These are phyloP conservation scores for Cromileptes altivelis DNA, from an alignment of 2,113 vertebrate species.

Conservation along the genomic window DNA sequence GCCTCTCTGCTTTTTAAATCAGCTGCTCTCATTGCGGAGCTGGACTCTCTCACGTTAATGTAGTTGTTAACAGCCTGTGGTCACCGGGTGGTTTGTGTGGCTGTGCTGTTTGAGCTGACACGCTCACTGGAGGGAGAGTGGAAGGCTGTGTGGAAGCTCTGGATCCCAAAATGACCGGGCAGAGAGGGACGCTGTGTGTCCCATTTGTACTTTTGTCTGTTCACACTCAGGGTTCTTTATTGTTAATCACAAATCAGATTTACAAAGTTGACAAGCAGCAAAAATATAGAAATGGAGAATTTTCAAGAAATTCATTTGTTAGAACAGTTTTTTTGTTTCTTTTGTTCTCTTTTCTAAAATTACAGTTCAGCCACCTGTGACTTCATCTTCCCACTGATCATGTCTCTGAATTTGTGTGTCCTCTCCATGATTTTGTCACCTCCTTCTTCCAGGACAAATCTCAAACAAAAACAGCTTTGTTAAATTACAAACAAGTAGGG, in stretches of 20 bases:
- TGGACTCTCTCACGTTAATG: conserved; percentile 74
- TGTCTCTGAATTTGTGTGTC: background rate
- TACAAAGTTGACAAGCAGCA: background rate
- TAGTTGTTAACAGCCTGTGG: conserved; percentile 81
- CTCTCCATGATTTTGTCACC: background rate
- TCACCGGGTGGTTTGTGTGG: conserved; percentile 72
- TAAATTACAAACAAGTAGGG: background rate
- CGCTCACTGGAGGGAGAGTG: conserved; percentile 41
- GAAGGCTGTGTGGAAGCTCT: conserved; percentile 31
- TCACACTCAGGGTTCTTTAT: background rate
- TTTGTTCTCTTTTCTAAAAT: background rate
- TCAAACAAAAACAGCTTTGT: background rate
- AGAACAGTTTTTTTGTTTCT: background rate
- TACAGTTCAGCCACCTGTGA: background rate
- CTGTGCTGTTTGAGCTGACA: conserved; percentile 68
- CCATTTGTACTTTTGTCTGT: background rate
- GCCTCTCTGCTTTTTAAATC: conserved; percentile 59
- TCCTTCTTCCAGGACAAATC: background rate
- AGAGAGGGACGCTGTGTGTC: conserved; percentile 19
- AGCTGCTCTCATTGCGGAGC: conserved; percentile 47
- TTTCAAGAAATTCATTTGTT: conserved; percentile 19
- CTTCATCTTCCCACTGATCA: background rate
- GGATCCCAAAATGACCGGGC: conserved; percentile 24
- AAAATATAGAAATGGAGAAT: background rate
- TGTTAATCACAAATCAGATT: background rate